These are phyloP conservation scores for Labrus mixtus DNA, from an alignment of 2,113 vertebrate species.

Conservation along the genomic window DNA sequence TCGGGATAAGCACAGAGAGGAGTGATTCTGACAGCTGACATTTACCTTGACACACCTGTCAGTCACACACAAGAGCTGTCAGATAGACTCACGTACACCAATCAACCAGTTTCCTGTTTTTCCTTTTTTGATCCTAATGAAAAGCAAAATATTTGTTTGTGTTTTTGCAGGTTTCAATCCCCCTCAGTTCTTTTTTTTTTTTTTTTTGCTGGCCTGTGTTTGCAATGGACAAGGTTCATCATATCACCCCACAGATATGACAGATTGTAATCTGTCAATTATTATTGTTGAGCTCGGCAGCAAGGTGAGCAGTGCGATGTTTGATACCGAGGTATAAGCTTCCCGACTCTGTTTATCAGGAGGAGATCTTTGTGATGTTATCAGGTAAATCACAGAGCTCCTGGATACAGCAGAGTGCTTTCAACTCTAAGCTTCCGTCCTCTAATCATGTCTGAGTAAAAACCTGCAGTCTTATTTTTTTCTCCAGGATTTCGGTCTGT, in stretches of 20 bases:
- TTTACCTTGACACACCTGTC: conserved; percentile 66
- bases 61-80: conserved; percentile 44
- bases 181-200: conserved; percentile 13
- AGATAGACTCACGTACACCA: neutral
- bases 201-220: conserved; percentile 36
- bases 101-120: conserved; percentile 22
- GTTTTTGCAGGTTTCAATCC: neutral
- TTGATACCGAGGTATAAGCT: conserved; percentile 41
- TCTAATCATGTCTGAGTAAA: conserved; percentile 56
- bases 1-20: conserved; percentile 29
- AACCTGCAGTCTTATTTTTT: neutral
- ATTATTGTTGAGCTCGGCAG: conserved; percentile 28
- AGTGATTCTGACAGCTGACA: conserved; percentile 64
- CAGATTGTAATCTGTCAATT: conserved; percentile 56
- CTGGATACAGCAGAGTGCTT: conserved; percentile 46
- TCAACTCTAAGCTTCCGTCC: conserved; percentile 37
- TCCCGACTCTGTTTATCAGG: conserved; percentile 51
- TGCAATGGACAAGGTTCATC: conserved; percentile 16
- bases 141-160: conserved; percentile 10
- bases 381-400: conserved; percentile 66
- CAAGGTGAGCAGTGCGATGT: conserved; percentile 28
- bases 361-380: conserved; percentile 59
- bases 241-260: conserved; percentile 25
- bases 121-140: conserved; percentile 6
- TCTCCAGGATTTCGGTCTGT: conserved; percentile 27